Conservation (phyloP, 2,797 vertebrate genomes). For the Manis pentadactyla region DNA sequence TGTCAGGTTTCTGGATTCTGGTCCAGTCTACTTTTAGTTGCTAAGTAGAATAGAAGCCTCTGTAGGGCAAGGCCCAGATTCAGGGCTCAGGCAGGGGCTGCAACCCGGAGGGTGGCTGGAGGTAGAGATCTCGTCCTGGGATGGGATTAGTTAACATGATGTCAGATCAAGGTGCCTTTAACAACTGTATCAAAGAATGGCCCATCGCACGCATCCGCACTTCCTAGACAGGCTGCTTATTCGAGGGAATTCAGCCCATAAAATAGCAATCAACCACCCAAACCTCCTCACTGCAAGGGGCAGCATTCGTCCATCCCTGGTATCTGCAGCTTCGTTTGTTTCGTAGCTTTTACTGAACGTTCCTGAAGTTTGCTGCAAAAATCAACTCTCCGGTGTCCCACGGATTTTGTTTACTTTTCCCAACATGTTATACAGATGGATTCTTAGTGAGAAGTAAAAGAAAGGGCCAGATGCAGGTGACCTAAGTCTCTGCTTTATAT, state of each 20-base stretch:
- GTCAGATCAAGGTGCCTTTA: accelerated
- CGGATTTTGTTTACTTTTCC: background rate
- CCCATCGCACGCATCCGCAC: accelerated
- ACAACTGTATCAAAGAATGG: accelerated
- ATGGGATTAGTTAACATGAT: accelerated
- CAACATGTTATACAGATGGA: accelerated
- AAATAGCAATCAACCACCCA: accelerated
- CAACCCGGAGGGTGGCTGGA: too few relatives aligned
- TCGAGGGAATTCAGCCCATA: background rate
- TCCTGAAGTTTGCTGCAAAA: background rate
- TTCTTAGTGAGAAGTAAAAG: background rate
- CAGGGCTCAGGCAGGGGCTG: background rate
- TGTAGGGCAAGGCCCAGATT: background rate
- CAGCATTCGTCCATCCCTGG: accelerated
- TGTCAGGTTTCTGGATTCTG: background rate
- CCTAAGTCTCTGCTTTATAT: background rate
- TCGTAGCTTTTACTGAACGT: background rate
- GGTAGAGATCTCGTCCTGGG: accelerated
- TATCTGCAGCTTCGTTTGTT: background rate
- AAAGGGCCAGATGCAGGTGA: accelerated
- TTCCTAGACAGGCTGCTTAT: background rate
- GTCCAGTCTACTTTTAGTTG: background rate
- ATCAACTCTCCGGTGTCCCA: accelerated
- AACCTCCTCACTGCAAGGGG: accelerated
- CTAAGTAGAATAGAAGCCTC: background rate